Conservation (phyloP, 2,113 vertebrate genomes). For the Anguilla rostrata region DNA sequence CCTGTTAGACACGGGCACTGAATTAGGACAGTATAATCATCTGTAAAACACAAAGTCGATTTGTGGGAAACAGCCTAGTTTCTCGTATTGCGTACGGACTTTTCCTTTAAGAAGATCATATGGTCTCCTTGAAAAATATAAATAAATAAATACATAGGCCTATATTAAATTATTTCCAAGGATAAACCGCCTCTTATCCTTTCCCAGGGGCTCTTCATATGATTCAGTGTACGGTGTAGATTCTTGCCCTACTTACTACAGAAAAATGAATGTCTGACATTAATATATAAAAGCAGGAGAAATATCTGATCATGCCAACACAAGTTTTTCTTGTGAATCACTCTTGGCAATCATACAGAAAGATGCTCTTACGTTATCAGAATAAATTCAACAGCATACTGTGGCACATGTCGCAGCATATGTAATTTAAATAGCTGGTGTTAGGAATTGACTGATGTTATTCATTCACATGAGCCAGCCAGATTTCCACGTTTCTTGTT, state of each 20-base stretch:
- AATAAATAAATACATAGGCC: neutral
- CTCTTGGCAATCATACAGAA: neutral
- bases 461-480: slow-evolving; percentile 38
- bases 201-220: neutral
- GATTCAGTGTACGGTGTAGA: neutral
- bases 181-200: slow-evolving; percentile 1
- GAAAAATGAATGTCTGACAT: neutral
- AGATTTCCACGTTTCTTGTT: neutral
- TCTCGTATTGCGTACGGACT: neutral
- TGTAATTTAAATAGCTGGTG: neutral
- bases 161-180: neutral
- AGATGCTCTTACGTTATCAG: neutral
- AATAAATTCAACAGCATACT: slow-evolving; percentile 6
- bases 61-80: neutral
- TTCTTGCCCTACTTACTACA: slow-evolving; percentile 15
- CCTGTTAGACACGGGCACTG: neutral
- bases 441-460: neutral
- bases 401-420: neutral
- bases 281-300: neutral
- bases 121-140: neutral
- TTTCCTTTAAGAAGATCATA: neutral
- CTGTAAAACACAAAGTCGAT: neutral
- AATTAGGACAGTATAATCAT: neutral
- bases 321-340: neutral
- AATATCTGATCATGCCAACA: neutral